These are phyloP conservation scores for Naja naja DNA, from an alignment of 2,113 vertebrate genomes.

Conservation along the genomic window DNA sequence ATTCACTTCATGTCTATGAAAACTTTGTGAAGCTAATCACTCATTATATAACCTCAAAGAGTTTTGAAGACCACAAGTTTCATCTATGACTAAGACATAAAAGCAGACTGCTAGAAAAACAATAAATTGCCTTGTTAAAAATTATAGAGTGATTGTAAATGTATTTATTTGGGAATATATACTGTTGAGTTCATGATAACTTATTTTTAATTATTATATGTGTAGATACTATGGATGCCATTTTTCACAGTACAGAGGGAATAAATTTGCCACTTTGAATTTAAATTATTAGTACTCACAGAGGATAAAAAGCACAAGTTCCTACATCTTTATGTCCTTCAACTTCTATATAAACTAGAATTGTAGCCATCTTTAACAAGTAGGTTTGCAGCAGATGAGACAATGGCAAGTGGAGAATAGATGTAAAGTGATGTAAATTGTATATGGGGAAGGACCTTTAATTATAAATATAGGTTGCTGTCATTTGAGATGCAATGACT, in stretches of 20 bases:
- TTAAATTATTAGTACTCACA: neutral
- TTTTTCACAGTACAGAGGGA: neutral
- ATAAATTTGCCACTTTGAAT: neutral
- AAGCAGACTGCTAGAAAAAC: neutral
- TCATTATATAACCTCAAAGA: neutral
- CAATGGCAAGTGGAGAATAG: neutral
- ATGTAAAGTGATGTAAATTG: neutral
- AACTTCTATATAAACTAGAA: neutral
- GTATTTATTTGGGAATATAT: neutral
- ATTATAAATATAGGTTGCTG: neutral
- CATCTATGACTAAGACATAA: neutral
- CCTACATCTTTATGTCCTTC: neutral
- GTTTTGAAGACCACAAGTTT: neutral
- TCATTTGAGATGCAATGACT: neutral
- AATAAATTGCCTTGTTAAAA: neutral
- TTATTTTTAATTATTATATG: neutral
- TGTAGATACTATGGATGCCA: neutral
- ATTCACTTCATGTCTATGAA: neutral
- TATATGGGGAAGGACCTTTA: neutral
- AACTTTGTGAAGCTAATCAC: neutral
- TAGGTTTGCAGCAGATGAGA: neutral
- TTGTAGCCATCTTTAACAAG: neutral
- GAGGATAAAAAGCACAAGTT: neutral
- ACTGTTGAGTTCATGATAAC: neutral
- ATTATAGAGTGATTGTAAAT: neutral